Evolutionary conservation across 2,113 vertebrate species (phyloP), one percentile per base, ranked within the genome.

Genomic region (Labeo rohita): DNA sequence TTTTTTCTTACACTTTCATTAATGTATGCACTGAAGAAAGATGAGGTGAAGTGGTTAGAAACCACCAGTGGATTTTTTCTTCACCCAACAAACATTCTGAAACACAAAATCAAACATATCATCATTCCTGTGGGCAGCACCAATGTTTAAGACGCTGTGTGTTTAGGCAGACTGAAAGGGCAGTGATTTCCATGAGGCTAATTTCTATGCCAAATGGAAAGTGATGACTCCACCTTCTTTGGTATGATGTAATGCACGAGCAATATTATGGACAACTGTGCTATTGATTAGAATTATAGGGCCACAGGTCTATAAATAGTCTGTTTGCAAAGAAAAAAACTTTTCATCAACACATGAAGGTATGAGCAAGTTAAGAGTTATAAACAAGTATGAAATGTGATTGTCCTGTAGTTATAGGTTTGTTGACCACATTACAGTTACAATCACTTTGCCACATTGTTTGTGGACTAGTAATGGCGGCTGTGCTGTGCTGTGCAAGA

Each of bases 121-220:
- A 79, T 43, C 77, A 79, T 61, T 79, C 54, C 52, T 59, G 52
- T 61, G 76, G 76, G 52, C 52, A 79, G 4, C 54, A 61, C 77
- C 77, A 15, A 43, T 61, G 76, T 61, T 79, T 79, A 36, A 79
- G 54, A 43, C 28, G 28, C 52, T 78, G 77, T 61, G 36, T 45
- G 77, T 80, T 80, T 61, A 61, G 56, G 36, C 39, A 12, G 43
- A 65, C 12, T 65, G 43, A 80, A 65, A 80, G 12, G 21, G 3
- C 59, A 47, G 59, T 61, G 56, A 80, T 80, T 80, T 80, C 77
- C 1, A 45, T 23, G 36, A 47, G 77, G 56, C 36, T 80, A 23
- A 80, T 63, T 45, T 63, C 78, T 16, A 28, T 65, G 21, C 21
- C 78, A 28, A 49, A 39, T 80, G 56, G 39, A 16, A 47, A 80